phyloP scores from a whole-genome alignment of 1,140 invertebrate species.

The Drosophila cardini region DNA sequence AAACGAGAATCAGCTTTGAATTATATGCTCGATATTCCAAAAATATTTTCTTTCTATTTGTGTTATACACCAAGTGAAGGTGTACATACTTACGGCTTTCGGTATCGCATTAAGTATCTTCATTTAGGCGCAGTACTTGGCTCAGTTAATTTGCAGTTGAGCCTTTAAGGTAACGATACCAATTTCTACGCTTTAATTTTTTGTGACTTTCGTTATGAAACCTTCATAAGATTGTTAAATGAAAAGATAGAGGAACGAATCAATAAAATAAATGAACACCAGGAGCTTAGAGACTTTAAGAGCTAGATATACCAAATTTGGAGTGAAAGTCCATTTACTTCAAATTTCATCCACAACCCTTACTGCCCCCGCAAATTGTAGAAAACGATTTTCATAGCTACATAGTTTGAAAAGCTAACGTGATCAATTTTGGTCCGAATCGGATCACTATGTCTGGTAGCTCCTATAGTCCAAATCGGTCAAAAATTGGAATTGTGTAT shows the following conservation, averaged over 20 bases:
- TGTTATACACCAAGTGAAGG: constrained; percentile 18
- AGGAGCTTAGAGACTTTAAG: no score
- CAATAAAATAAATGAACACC: no score
- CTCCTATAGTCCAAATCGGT: no score
- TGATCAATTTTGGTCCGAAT: no score
- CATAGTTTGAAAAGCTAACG: no score
- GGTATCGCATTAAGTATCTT: constrained; percentile 45
- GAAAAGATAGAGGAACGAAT: not conserved
- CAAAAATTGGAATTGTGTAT: no score
- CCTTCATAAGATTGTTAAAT: not conserved
- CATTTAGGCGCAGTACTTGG: constrained; percentile 61
- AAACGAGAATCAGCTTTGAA: constrained; percentile 22
- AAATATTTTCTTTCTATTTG: constrained; percentile 2
- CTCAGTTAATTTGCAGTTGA: constrained; percentile 39
- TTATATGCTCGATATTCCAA: constrained; percentile 42
- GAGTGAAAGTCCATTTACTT: no score
- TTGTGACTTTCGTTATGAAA: not conserved
- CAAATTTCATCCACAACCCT: no score
- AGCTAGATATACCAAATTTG: no score
- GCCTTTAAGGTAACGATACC: constrained; percentile 3
- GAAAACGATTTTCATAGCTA: no score
- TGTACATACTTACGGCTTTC: constrained; percentile 2
- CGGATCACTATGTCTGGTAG: no score
- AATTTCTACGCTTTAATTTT: constrained; percentile 3
- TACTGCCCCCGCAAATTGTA: no score